A percentile compares a stretch with the other conserved stretches of the same genome.
phyloP scores from a whole-genome alignment of 2,888 invertebrate genomes.

The Sphaerophoria rueppellii region DNA sequence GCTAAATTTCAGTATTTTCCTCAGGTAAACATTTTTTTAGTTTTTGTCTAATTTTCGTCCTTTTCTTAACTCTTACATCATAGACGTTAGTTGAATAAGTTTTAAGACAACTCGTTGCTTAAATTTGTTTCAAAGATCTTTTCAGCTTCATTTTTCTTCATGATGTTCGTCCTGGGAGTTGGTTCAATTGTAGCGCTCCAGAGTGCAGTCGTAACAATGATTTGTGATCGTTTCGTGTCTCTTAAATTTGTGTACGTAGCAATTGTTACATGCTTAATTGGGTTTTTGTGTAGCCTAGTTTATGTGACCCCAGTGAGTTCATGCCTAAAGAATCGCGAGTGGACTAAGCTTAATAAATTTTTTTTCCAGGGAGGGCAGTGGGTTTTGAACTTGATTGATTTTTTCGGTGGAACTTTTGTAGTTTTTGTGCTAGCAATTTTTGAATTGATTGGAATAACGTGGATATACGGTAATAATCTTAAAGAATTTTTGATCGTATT shows the following conservation, averaged over 20 bases:
- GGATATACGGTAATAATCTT: constrained; percentile 84
- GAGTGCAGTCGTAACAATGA: constrained; percentile 86
- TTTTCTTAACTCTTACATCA: background rate
- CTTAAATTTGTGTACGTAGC: constrained; percentile 86
- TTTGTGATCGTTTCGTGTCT: constrained; percentile 87
- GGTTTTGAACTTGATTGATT: constrained; percentile 85
- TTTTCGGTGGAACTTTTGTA: constrained; percentile 85
- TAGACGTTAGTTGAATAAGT: too few species aligned
- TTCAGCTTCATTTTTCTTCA: constrained; percentile 90
- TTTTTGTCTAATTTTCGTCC: background rate
- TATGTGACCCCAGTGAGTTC: constrained; percentile 89
- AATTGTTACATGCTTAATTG: constrained; percentile 83
- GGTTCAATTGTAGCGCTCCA: constrained; percentile 90
- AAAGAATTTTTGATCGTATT: background rate
- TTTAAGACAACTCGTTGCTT: too few species aligned
- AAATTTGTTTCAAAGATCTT: constrained; percentile 84
- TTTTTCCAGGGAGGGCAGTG: constrained; percentile 84
- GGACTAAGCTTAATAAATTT: background rate
- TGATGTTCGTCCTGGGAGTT: constrained; percentile 90
- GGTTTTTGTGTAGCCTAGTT: constrained; percentile 86
- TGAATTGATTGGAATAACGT: constrained; percentile 84
- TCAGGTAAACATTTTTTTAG: constrained; percentile 83
- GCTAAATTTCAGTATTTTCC: constrained; percentile 89
- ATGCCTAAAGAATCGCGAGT: too few species aligned
- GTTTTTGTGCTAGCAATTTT: constrained; percentile 84